phyloP scores from a whole-genome alignment of 1,140 invertebrate genomes.

The Bombus pascuorum region DNA sequence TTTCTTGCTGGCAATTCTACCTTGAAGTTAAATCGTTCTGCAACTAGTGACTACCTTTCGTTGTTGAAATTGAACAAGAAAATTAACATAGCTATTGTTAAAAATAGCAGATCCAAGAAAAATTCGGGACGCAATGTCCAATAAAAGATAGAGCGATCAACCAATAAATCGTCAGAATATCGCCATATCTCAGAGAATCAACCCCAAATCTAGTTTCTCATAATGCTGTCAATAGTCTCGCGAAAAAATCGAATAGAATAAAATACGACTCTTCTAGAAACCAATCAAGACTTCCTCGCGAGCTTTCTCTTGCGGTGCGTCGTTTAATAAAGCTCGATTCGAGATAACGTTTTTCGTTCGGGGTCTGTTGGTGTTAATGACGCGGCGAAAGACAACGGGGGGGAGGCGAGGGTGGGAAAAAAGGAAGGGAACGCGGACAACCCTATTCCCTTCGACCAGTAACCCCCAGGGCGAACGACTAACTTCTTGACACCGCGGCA shows the following conservation, averaged over 20 bases:
- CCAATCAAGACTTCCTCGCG: constrained; percentile 57
- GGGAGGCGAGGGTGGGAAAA: constrained; percentile 49
- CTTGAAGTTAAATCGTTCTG: no score
- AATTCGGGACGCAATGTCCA: not conserved
- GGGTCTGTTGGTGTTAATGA: constrained; percentile 40
- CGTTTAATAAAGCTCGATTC: constrained; percentile 63
- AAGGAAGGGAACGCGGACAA: constrained; percentile 9
- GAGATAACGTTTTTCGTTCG: constrained; percentile 48
- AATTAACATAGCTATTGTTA: no score
- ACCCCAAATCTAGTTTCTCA: not conserved
- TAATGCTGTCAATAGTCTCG: not conserved
- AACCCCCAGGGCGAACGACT: constrained; percentile 53
- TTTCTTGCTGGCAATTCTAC: no score
- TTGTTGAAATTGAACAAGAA: no score
- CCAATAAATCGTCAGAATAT: not conserved
- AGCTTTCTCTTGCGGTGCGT: constrained; percentile 39
- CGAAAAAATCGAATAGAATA: not conserved
- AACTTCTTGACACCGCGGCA: constrained; percentile 59
- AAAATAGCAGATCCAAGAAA: no score
- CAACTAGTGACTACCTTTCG: no score
- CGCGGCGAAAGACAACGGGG: constrained; percentile 51
- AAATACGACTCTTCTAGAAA: constrained; percentile 40
- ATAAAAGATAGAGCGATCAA: not conserved
- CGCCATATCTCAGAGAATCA: not conserved
- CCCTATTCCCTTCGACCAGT: constrained; percentile 29